Conservation (phyloP, 2,113 vertebrate species). For the Scolopax mira region DNA sequence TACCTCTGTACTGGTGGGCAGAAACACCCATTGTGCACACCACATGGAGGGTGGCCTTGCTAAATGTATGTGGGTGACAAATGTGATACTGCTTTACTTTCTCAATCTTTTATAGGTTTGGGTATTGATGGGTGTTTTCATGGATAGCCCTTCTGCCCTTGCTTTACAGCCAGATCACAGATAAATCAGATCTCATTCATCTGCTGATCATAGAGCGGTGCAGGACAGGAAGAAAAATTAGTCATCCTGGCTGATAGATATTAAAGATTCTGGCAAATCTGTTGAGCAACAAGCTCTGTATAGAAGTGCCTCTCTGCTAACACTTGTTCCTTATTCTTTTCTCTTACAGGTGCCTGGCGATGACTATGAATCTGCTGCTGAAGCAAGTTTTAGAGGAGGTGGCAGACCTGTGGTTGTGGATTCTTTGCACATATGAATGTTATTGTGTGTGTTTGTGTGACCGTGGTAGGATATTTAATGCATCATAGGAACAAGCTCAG, state of each 20-base stretch:
- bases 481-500: background rate
- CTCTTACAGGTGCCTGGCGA: conserved; percentile 13
- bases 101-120: background rate
- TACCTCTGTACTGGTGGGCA: background rate
- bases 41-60: background rate
- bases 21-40: background rate
- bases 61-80: background rate
- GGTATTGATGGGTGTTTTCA: background rate
- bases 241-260: background rate
- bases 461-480: conserved; percentile 18
- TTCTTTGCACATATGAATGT: background rate
- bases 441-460: conserved; percentile 33
- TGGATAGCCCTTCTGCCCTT: background rate
- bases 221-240: background rate
- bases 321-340: background rate
- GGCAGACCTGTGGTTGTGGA: background rate
- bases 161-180: background rate
- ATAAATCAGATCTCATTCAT: background rate
- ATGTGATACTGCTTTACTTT: background rate
- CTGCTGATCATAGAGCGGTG: background rate
- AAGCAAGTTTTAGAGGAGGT: background rate
- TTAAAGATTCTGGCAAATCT: background rate
- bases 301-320: background rate
- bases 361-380: background rate
- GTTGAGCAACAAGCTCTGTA: background rate